phyloP scores from a whole-genome alignment of 2,113 vertebrate species.

The Sturnira hondurensis region DNA sequence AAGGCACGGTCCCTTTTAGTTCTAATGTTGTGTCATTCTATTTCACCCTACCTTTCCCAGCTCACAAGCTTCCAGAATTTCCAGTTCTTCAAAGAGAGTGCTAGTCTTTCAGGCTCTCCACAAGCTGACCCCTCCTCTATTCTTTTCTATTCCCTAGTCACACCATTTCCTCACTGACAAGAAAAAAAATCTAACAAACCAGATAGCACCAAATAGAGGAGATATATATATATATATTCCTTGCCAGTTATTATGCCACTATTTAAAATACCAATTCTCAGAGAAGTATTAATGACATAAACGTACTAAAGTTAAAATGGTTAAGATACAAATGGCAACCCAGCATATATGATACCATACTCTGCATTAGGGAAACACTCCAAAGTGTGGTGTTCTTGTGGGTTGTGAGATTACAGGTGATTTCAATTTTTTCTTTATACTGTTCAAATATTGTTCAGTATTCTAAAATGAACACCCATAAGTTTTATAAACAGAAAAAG shows the following conservation, averaged over 20 bases:
- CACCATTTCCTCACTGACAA: neutral
- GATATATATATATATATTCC: neutral
- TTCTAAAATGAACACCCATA: neutral
- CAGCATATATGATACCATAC: neutral
- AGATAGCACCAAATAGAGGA: neutral
- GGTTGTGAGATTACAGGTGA: neutral
- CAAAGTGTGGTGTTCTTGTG: neutral
- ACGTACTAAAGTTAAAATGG: neutral
- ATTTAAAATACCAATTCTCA: neutral
- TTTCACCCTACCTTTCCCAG: neutral
- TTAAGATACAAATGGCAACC: neutral
- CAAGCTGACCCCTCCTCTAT: neutral
- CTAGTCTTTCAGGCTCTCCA: neutral
- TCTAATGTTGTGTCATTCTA: too few relatives aligned
- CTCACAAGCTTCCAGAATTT: neutral
- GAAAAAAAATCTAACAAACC: neutral
- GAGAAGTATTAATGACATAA: neutral
- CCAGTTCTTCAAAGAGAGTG: neutral
- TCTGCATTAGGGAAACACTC: neutral
- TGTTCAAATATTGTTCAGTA: neutral
- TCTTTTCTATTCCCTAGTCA: neutral
- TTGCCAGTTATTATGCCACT: neutral
- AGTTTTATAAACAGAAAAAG: neutral
- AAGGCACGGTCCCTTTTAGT: neutral
- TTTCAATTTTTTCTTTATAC: neutral